Evolutionary conservation across 2,888 invertebrate genomes (phyloP).

Genomic region (Microctonus hyperodae): DNA sequence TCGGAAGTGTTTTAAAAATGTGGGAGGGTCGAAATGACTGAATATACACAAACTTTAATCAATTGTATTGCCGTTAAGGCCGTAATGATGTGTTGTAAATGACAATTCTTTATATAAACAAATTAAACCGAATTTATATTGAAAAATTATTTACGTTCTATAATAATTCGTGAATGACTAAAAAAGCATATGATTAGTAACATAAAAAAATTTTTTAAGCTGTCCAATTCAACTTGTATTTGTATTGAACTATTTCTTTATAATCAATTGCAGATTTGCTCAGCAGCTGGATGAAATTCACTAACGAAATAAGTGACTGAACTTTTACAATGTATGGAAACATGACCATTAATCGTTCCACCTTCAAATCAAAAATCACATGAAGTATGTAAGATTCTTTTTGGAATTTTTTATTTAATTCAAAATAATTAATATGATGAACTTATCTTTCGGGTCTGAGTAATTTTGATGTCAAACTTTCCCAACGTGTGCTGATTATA

Average conservation of each 20-base stretch:
- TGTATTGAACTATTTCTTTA: background rate
- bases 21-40: background rate
- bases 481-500: conserved; percentile 41
- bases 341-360: background rate
- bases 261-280: background rate
- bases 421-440: conserved; percentile 36
- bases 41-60: background rate
- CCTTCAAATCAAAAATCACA: background rate
- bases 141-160: too few relatives aligned
- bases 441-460: conserved; percentile 51
- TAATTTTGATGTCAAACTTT: conserved; percentile 41
- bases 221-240: too few relatives aligned
- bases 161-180: too few relatives aligned
- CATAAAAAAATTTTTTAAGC: too few relatives aligned
- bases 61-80: background rate
- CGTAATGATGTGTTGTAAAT: background rate
- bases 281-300: background rate
- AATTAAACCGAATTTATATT: too few relatives aligned
- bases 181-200: too few relatives aligned
- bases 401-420: background rate
- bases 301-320: too few relatives aligned
- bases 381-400: conserved; percentile 19
- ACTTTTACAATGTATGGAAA: too few relatives aligned
- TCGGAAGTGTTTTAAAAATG: background rate
- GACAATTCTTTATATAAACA: background rate